These are phyloP conservation scores for Paracanthobrama guichenoti DNA, from an alignment of 2,113 vertebrate species.

Conservation along the genomic window DNA sequence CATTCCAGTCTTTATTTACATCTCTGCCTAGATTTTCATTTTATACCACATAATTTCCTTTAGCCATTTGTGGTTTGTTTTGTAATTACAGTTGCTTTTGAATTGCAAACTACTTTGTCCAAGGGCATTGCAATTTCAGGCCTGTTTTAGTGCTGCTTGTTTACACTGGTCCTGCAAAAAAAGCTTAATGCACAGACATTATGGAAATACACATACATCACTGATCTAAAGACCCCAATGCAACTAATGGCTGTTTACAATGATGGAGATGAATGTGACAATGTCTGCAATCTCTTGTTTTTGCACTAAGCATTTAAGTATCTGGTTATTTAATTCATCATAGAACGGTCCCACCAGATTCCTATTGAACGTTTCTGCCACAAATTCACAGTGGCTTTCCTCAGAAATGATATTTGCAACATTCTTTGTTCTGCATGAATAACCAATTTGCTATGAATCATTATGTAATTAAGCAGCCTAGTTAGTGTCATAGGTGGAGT, in stretches of 20 bases:
- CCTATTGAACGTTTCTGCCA: background rate
- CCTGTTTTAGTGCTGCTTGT: conserved; percentile 3
- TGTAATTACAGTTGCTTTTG: conserved; percentile 2
- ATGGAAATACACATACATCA: background rate
- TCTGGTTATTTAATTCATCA: background rate
- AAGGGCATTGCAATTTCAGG: background rate
- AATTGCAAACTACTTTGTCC: background rate
- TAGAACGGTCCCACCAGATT: background rate
- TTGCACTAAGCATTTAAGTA: conserved; percentile 41
- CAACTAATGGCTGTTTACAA: conserved; percentile 2
- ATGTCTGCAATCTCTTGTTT: conserved; percentile 56
- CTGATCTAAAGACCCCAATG: background rate
- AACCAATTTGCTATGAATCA: background rate
- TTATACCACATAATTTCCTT: background rate
- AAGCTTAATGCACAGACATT: background rate
- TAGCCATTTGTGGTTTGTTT: background rate
- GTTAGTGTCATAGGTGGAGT: background rate
- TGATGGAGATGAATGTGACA: background rate
- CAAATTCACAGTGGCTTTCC: too few relatives aligned
- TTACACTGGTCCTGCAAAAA: background rate
- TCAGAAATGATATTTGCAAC: too few relatives aligned
- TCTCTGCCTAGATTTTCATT: conserved; percentile 15
- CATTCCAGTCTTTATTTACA: conserved; percentile 11
- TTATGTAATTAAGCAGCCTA: background rate
- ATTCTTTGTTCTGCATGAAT: background rate